Base-by-base conservation (phyloP, 2,888 invertebrate genomes). In the Lordiphosa fenestrarum region DNA sequence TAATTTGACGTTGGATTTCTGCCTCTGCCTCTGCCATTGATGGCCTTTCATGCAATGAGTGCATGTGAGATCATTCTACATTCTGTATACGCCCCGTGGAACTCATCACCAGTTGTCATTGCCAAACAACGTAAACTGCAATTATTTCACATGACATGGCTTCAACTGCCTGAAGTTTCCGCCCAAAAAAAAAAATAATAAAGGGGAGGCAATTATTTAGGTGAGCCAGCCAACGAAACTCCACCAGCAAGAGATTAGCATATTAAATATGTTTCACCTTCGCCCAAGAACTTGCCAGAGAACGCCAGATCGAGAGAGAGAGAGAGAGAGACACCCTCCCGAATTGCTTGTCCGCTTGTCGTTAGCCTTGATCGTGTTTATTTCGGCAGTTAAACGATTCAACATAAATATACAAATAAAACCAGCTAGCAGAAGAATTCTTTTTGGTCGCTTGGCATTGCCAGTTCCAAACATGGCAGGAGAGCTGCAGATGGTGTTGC, bases 101-200 rank as follows among this genome's bases (percentile, higher is more conserved):
- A 67, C 72, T 60, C 61, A 57, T 67, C 68, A 62, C 49, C 68
- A 53, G 13, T 44, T 73, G 53, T 66, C 52, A 62, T 81, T 76
- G 73, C 68, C 63, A 74, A 15, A 15, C 15, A 75, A 66, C 73
- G 81, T 69, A 72, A 77, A 82, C 65, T 82, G 84, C 80, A 84
- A 82, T 82, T 82, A 78, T 74, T 84, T 82, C 75, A 72, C 74
- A 80, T 77, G 84, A 82, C 85, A 69, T 67, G 77, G 67, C 71
- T 71, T 67, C 35, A 50, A 48, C 56, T 21, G 39, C 13, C 53
- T 42, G 44, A 65, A 66, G 71, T 58, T 66, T 55, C 42, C 56
- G 53, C 42, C 35, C 47, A 40, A 63, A 66, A 61, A 36, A 57
- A 49, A 58, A 56, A 61, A 61, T 59, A 53, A 58, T 60, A 47